Base-by-base conservation (phyloP, 1,140 invertebrate genomes). In the Euura saliciscinereae region DNA sequence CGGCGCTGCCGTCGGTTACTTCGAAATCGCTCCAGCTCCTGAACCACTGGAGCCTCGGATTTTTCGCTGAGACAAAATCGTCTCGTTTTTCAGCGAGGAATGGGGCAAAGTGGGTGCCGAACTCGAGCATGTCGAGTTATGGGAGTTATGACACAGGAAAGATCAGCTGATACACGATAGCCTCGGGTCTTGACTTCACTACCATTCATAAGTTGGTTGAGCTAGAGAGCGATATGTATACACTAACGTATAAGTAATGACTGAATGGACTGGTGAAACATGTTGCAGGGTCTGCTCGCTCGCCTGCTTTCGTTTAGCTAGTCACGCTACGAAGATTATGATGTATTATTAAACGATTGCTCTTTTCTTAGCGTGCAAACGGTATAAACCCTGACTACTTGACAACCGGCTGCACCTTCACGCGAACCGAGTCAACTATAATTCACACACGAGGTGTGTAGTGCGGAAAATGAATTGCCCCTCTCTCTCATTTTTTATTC, bases 261-360 rank as follows among this genome's bases (percentile, higher is more conserved):
- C 51, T 6, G 51, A 59, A 59, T 59, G 51, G 13, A 59, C 13
- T 8, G 13, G 10, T 11, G 10, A 59, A 59, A 59, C 51, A 59
- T 59, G 13, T 8, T 3, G 51, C 51, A 3, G 10, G 51, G 51
- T 59, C 51, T 59, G 51, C 51, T 11, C 8, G 51, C 51, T 59
- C 13, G 51, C 28, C 28, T 28, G 6, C 51, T 59, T 59, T 59
- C 51, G 51, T 59, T 59, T 59, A 59, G 51, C 73, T 75, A 76
- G 82, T 83, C 81, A 83, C 80, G 82, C 80, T 78, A 82, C 78
- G 82, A 75, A 82, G 83, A 83, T 83, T 83, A 83, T 83, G 82
- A 83, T 78, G 78, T 82, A 82, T 83, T 82, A 82, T 83, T 80
- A 81, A 79, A 76, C 80, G 81, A 78, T 78, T 77, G 81, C 78